A percentile compares a stretch with the other conserved stretches of the same genome.
Evolutionary conservation across 2,113 vertebrate species (phyloP).

Genomic region (Peromyscus polionotus): DNA sequence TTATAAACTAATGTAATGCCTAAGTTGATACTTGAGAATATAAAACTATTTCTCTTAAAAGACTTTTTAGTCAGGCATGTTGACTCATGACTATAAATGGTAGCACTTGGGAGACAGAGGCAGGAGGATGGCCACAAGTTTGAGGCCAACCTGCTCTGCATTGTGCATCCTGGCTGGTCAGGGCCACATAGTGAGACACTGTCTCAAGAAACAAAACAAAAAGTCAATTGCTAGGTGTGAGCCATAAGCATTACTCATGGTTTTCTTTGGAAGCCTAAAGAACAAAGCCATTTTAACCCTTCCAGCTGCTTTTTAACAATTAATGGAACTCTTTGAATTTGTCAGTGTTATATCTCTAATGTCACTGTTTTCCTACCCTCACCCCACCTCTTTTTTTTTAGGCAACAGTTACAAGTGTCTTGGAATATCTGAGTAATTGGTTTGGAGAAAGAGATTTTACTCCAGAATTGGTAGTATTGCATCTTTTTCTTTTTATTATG

Average conservation of each 20-base stretch:
- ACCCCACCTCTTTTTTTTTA: constrained; percentile 82
- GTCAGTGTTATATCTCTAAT: constrained; percentile 50
- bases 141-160: background rate
- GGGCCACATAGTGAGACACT: background rate
- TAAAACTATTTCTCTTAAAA: constrained; percentile 11
- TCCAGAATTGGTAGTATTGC: constrained; percentile 94
- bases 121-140: background rate
- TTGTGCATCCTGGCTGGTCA: background rate
- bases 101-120: background rate
- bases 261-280: constrained; percentile 55
- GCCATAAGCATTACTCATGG: background rate
- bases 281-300: constrained; percentile 22
- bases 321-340: constrained; percentile 26
- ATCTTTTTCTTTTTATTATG: constrained; percentile 73
- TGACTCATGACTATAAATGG: background rate
- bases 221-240: background rate
- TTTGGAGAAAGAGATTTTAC: constrained; percentile 95
- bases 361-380: background rate
- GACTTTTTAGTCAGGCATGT: background rate
- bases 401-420: constrained; percentile 93
- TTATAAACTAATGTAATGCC: constrained; percentile 23
- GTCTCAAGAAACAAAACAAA: background rate
- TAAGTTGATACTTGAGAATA: background rate
- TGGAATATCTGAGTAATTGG: constrained; percentile 96
- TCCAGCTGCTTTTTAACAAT: constrained; percentile 34